Evolutionary conservation across 2,888 invertebrate species (phyloP).

Genomic region (Eupithecia vulgata): DNA sequence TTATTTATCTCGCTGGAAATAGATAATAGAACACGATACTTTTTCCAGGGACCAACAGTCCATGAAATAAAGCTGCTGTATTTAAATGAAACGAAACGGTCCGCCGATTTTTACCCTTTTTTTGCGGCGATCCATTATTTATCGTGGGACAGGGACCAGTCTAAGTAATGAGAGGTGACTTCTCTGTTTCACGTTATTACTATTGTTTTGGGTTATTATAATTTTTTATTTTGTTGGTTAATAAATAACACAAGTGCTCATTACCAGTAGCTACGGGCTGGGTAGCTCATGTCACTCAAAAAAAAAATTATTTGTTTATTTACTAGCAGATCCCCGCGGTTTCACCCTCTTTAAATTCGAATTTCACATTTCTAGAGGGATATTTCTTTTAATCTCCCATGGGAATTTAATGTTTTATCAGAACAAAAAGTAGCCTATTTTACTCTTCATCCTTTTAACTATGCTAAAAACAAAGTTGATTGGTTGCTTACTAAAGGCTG

Average conservation of each 20-base stretch:
- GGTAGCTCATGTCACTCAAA: too few species aligned
- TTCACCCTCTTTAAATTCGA: too few species aligned
- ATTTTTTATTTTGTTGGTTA: slow-evolving; percentile 7
- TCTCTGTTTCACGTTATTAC: slow-evolving; percentile 9
- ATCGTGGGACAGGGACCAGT: slow-evolving; percentile 48
- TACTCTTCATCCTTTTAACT: too few species aligned
- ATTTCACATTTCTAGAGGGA: too few species aligned
- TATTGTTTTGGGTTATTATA: slow-evolving; percentile 15
- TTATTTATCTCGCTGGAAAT: slow-evolving; percentile 35
- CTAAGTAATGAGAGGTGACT: slow-evolving; percentile 35
- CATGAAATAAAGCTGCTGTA: slow-evolving; percentile 69
- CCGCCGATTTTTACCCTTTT: slow-evolving; percentile 57
- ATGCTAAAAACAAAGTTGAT: too few species aligned
- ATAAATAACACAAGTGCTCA: neutral
- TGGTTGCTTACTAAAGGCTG: too few species aligned
- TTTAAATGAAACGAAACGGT: slow-evolving; percentile 69
- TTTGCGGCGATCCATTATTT: slow-evolving; percentile 58
- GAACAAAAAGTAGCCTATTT: too few species aligned
- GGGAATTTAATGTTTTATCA: too few species aligned
- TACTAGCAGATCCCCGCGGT: too few species aligned
- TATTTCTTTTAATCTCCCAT: too few species aligned
- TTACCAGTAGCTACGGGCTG: neutral
- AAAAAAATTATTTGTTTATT: too few species aligned
- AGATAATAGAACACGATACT: slow-evolving; percentile 46
- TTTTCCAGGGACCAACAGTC: slow-evolving; percentile 50